Base-by-base conservation (phyloP, 30 jellyfish, hydroid and myxozoan genomes). In the Clytia hemisphaerica region DNA sequence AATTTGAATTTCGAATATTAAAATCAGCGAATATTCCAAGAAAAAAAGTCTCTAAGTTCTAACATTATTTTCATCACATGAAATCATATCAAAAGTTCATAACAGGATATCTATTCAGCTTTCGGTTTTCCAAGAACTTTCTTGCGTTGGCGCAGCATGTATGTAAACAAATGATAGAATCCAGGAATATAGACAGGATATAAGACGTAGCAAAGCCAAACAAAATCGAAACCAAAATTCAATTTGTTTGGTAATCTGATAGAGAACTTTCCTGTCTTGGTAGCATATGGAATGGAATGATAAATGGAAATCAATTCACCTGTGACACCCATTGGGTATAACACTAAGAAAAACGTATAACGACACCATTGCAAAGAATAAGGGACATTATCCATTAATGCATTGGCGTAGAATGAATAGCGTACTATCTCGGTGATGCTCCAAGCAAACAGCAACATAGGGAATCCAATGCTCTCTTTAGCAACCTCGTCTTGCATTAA, bases 291-390 rank as follows among this genome's bases (percentile, higher is more conserved):
- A 36, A 88, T 42, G 2, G 94, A 58, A 26, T 37, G 28, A 66
- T 6, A 48, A 16, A 80, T 68, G 44, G 94, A 72, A 45, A 80
- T 37, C 25, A 88, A 33, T 67, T 88, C 97, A 1, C 97, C 97
- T 1, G 83, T 37, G 25, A 88, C 97, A 22, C 97, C 97, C 48
- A 88, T 42, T 10, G 97, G 97, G 79, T 88, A 88, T 53, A 88
- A 50, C 21, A 79, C 80, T 38, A 80, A 73, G 77, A 88, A 88
- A 27, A 88, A 76, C 0, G 93, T 65, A 48, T 88, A 88, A 27
- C 97, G 79, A 64, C 95, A 80, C 97, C 97, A 88, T 37, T 57
- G 28, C 72, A 88, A 40, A 46, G 66, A 37, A 45, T 70, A 62
- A 6, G 89, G 92, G 37, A 58, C 93, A 32, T 37, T 63, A 35